Percentiles rank a stretch among this genome's conserved stretches.
These are phyloP conservation scores for Cebus imitator DNA, from an alignment of 2,113 vertebrate species.

Conservation along the genomic window DNA sequence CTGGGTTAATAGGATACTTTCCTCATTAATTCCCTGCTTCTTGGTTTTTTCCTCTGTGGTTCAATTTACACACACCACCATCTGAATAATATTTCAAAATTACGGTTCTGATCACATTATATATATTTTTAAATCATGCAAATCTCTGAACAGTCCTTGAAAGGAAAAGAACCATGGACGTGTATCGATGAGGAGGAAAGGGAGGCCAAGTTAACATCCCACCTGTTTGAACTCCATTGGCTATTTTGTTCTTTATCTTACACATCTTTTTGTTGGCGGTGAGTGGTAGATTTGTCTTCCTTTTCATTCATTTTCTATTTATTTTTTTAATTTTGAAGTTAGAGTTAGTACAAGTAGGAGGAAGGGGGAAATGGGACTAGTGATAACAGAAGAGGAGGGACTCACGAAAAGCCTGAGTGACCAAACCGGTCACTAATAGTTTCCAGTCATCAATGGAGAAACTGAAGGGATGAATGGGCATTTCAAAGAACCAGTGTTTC, in stretches of 20 bases:
- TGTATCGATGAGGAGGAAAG: background rate
- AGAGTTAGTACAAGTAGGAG: background rate
- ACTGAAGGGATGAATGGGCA: slow-evolving; percentile 80
- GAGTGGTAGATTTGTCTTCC: background rate
- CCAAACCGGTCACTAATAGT: slow-evolving; percentile 80
- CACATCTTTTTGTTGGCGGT: background rate
- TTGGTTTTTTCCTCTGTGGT: background rate
- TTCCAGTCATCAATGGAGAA: slow-evolving; percentile 80
- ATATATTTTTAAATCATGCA: background rate
- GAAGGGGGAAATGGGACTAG: background rate
- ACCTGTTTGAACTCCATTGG: background rate
- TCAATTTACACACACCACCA: background rate
- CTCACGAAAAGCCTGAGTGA: slow-evolving; percentile 42
- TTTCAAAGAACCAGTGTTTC: slow-evolving; percentile 79
- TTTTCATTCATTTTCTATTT: background rate
- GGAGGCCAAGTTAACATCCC: background rate
- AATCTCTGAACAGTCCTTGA: background rate
- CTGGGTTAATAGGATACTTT: background rate
- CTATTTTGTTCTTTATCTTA: background rate
- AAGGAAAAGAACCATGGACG: background rate
- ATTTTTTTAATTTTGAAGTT: background rate
- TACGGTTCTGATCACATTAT: background rate
- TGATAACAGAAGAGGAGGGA: background rate
- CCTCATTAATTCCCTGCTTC: background rate
- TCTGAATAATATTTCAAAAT: background rate